These are phyloP conservation scores for Rhynchomys soricoides DNA, from an alignment of 2,113 vertebrate species.

Conservation along the genomic window DNA sequence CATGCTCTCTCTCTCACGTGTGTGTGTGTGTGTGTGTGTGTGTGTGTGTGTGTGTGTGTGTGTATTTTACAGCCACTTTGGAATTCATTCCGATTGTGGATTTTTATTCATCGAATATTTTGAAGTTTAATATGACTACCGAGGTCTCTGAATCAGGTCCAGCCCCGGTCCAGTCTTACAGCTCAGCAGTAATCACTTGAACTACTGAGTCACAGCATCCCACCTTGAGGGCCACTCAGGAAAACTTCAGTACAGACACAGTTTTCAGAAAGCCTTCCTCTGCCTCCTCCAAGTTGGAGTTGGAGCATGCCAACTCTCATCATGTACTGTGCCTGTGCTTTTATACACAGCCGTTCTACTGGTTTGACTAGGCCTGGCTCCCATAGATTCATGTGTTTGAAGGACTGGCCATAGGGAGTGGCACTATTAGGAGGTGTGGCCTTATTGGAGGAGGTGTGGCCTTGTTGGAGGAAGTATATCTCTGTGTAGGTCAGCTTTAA, in stretches of 20 bases:
- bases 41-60: too few species aligned
- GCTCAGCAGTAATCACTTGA: background rate
- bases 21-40: too few species aligned
- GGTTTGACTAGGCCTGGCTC: too few species aligned
- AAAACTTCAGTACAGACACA: background rate
- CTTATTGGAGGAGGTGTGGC: too few species aligned
- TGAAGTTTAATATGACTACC: background rate
- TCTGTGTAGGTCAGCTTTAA: too few species aligned
- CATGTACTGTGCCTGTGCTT: background rate
- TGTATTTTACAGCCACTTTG: background rate
- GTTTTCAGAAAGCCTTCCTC: background rate
- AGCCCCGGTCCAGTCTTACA: background rate
- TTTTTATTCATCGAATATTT: constrained; percentile 1
- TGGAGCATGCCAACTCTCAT: background rate
- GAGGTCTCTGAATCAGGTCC: background rate
- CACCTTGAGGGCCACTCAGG: background rate
- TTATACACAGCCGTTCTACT: background rate
- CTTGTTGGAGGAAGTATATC: too few species aligned
- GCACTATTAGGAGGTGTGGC: too few species aligned
- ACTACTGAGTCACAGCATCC: background rate
- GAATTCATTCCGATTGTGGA: background rate
- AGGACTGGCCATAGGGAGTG: too few species aligned
- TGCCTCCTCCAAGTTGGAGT: background rate
- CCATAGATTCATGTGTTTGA: too few species aligned
- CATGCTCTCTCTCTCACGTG: too few species aligned